Conservation (phyloP, 2,888 invertebrate species). For the Mechanitis messenoides region DNA sequence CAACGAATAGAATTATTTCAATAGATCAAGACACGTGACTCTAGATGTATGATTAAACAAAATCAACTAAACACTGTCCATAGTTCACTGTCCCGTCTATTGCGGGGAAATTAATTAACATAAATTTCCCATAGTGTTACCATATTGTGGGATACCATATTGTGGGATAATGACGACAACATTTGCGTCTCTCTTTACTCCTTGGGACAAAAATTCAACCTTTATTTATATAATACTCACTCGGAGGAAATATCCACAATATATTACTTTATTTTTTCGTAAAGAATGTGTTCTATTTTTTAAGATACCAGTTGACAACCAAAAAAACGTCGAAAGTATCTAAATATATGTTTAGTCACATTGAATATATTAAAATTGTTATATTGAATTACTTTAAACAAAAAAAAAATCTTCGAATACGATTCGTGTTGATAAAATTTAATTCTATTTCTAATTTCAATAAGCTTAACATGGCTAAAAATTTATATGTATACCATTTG, state of each 20-base stretch:
- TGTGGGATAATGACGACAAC: conserved; percentile 20
- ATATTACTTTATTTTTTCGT: conserved; percentile 17
- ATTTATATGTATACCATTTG: no score
- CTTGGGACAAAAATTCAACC: conserved; percentile 31
- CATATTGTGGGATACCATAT: conserved; percentile 18
- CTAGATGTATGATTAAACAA: background rate
- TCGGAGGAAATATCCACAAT: conserved; percentile 20
- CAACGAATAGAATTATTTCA: no score
- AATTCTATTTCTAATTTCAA: no score
- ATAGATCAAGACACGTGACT: no score
- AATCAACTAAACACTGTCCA: background rate
- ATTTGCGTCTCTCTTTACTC: conserved; percentile 17
- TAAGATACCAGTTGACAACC: background rate
- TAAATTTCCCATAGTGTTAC: conserved; percentile 10
- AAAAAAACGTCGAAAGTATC: no score
- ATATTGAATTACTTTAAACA: no score
- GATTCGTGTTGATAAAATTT: no score
- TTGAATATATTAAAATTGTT: no score
- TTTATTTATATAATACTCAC: conserved; percentile 33
- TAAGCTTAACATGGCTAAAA: no score
- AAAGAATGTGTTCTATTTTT: background rate
- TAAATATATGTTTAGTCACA: no score
- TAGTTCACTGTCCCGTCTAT: background rate
- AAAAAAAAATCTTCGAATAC: no score
- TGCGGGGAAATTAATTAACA: background rate